Conservation (phyloP, 2,888 invertebrate species). For the Escarpia spicata region DNA sequence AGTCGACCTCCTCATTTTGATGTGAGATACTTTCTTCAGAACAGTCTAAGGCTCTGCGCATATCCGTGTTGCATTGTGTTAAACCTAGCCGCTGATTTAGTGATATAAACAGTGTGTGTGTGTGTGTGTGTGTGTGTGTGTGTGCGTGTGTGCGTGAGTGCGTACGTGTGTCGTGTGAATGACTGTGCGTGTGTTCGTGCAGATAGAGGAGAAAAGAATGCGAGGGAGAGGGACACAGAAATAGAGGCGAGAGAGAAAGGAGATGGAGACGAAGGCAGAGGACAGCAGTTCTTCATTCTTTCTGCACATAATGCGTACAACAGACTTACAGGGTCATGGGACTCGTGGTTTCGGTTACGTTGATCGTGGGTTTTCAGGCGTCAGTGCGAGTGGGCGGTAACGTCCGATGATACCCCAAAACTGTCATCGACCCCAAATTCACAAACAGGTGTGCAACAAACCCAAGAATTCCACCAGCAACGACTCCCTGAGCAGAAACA, state of each 20-base stretch:
- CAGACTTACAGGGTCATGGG: not conserved
- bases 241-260: not conserved
- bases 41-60: no score
- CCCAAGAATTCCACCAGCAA: not conserved
- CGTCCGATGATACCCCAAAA: not conserved
- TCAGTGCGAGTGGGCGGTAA: not conserved
- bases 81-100: no score
- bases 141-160: no score
- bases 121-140: no score
- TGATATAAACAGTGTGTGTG: no score
- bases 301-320: not conserved
- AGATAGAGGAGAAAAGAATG: not conserved
- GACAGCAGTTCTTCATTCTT: not conserved
- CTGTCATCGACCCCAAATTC: not conserved
- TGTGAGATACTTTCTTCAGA: no score
- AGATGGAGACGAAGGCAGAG: not conserved
- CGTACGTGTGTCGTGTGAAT: no score
- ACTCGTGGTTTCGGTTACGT: not conserved
- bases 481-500: not conserved
- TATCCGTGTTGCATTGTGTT: no score
- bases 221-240: not conserved
- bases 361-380: not conserved
- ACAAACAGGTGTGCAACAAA: not conserved
- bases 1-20: no score
- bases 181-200: not conserved